Percentiles rank a stretch among this genome's conserved stretches.
Conservation (phyloP, 2,797 vertebrate genomes). For the Thaleichthys pacificus region DNA sequence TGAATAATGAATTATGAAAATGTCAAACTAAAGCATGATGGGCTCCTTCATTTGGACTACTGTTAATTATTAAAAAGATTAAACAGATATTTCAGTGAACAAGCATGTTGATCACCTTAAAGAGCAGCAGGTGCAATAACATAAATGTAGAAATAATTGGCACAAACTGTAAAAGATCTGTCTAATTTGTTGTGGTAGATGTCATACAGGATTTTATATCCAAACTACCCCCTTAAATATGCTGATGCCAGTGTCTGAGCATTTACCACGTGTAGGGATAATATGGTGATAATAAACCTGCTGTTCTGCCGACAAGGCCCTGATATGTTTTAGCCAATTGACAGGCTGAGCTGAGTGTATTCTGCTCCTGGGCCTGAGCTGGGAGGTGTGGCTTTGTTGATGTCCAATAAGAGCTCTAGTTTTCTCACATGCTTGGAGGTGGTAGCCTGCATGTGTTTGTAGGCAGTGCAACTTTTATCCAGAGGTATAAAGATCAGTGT, state of each 20-base stretch:
- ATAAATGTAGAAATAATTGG: not conserved
- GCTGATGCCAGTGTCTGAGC: slow-evolving; percentile 29
- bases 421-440: not conserved
- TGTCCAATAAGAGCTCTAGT: slow-evolving; percentile 7
- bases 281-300: slow-evolving; percentile 58
- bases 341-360: slow-evolving; percentile 64
- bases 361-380: slow-evolving; percentile 24
- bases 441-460: not conserved
- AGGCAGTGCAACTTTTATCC: no score
- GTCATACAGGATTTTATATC: not conserved
- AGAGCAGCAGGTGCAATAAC: not conserved
- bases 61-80: not conserved
- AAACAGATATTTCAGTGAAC: no score
- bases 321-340: slow-evolving; percentile 71
- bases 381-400: not conserved
- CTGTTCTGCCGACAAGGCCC: slow-evolving; percentile 53
- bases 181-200: not conserved
- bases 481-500: no score
- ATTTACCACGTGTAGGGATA: slow-evolving; percentile 47
- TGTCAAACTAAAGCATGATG: no score
- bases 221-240: not conserved
- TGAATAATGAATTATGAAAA: no score
- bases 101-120: not conserved
- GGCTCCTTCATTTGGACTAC: not conserved
- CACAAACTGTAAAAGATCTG: not conserved